Conservation (phyloP, 37 sponge, comb jelly and placozoan species). For the Axinella damicornis region DNA sequence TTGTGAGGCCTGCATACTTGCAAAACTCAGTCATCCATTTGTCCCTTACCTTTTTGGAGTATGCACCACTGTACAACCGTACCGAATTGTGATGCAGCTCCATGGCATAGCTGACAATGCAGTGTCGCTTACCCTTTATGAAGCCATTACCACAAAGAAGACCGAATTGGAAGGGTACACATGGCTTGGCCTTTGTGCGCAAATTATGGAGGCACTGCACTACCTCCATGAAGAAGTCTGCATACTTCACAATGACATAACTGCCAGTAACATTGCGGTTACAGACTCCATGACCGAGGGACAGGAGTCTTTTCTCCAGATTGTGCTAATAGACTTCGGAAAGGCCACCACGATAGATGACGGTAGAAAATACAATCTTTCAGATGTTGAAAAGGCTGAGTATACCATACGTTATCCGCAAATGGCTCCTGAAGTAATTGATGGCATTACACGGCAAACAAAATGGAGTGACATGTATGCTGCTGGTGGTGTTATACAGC, state of each 20-base stretch:
- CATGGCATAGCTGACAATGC: slow-evolving; percentile 29
- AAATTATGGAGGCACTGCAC: slow-evolving; percentile 22
- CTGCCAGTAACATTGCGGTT: slow-evolving; percentile 22
- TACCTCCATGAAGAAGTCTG: slow-evolving; percentile 25
- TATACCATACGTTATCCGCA: not conserved
- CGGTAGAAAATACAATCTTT: slow-evolving; percentile 1
- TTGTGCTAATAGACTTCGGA: slow-evolving; percentile 47
- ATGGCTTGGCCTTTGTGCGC: slow-evolving; percentile 21
- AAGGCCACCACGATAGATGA: slow-evolving; percentile 17
- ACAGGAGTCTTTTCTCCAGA: not conserved
- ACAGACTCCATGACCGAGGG: not conserved
- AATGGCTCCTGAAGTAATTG: slow-evolving; percentile 31
- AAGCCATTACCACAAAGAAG: not conserved
- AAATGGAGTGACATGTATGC: slow-evolving; percentile 27
- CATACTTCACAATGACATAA: slow-evolving; percentile 47
- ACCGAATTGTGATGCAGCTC: slow-evolving; percentile 41
- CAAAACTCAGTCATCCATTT: slow-evolving; percentile 14
- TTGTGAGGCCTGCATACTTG: slow-evolving; percentile 12
- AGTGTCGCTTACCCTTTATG: not conserved
- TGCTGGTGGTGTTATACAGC: slow-evolving; percentile 9
- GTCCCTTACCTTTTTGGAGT: slow-evolving; percentile 38
- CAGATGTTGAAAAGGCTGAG: slow-evolving; percentile 5
- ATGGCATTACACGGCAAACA: slow-evolving; percentile 11
- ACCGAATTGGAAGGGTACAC: not conserved
- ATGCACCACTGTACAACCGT: not conserved